Base-by-base conservation (phyloP, 2,797 vertebrate genomes). In the Sciurus carolinensis region DNA sequence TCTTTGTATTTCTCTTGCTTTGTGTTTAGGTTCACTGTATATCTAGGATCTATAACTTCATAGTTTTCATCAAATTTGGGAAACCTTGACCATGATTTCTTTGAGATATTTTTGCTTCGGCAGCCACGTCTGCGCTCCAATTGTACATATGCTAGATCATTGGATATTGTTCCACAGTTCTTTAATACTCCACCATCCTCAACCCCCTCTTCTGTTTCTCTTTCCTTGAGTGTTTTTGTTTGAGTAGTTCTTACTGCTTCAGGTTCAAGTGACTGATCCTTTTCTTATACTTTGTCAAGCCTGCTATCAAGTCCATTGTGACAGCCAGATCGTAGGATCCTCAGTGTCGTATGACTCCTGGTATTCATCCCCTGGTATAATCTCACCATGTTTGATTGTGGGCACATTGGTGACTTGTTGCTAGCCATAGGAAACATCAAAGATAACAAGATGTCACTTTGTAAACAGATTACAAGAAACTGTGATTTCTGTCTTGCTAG, bases 1-100 rank as follows among this genome's bases (percentile, higher is more conserved):
- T 69, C 39, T 91, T 91, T 89, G 13, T 72, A 44, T 87, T 57
- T 93, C 62, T 84, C n/a, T 30, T 83, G 44, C 7, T 89, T 87
- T 52, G 9, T 81, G 36, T 81, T 97, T 10, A 47, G 13, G 42
- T 71, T 89, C 79, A 66, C 5, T 52, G 50, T 88, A 20, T 50
- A 84, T 93, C 76, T 90, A 84, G 42, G 28, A 84, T 79, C 50
- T 81, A 8, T 71, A 47, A 82, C 69, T 76, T 50, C 76, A 86
- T 22, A 67, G 39, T 91, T 94, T 87, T 44, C 30, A 66, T 73
- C 73, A 91, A 47, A 92, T 67, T 44, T 94, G 59, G 33, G 24
- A 85, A 72, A 76, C 33, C 62, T 39, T 88, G 39, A 28, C 62
- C 24, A 77, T 36, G 57, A 57, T 67, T 86, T 90, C 42, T 92